phyloP scores from a whole-genome alignment of 2,888 invertebrate species.

The Meghimatium bilineatum region DNA sequence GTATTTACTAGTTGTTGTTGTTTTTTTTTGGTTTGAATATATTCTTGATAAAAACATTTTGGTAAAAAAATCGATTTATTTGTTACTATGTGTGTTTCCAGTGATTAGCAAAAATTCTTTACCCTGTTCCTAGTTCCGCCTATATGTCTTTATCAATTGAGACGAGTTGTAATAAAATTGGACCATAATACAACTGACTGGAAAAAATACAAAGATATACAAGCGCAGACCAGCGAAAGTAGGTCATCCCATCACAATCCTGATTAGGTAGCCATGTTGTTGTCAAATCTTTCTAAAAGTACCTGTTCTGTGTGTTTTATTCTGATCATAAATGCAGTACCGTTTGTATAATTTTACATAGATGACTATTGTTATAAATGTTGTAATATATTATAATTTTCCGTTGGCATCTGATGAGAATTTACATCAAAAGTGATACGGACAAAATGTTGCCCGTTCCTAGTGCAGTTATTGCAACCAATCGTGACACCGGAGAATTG shows the following conservation, averaged over 20 bases:
- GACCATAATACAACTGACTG: neutral
- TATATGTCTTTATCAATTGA: no score
- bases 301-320: neutral
- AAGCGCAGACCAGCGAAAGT: neutral
- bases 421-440: conserved; percentile 23
- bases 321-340: neutral
- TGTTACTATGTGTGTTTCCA: no score
- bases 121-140: no score
- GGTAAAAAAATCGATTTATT: no score
- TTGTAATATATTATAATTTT: neutral
- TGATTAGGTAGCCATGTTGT: neutral
- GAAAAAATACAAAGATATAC: neutral
- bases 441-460: conserved; percentile 38
- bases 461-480: conserved; percentile 24
- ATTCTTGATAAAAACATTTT: no score
- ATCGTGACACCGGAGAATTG: conserved; percentile 21
- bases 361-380: neutral
- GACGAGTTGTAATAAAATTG: neutral
- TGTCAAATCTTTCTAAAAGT: neutral
- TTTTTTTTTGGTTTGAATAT: no score
- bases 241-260: neutral
- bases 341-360: neutral
- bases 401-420: neutral
- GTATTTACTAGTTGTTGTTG: no score
- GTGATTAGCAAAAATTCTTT: no score